Percentiles rank a stretch among this genome's conserved stretches.
Evolutionary conservation across 2,113 vertebrate species (phyloP).

Genomic region (Myiozetetes cayanensis): DNA sequence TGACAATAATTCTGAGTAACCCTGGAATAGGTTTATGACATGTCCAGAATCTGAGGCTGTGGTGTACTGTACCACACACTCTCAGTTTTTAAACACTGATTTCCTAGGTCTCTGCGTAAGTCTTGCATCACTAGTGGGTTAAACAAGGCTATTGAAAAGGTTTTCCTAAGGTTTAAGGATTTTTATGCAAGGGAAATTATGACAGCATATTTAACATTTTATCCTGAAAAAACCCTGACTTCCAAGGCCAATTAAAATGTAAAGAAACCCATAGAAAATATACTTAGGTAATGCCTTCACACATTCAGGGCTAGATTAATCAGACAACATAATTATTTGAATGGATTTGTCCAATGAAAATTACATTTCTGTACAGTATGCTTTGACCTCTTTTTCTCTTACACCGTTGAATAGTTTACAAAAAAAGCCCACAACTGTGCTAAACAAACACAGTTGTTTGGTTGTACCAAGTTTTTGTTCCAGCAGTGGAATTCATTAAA

Average conservation of each 20-base stretch:
- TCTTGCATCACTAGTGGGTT: background rate
- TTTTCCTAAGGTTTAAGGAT: background rate
- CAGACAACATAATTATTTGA: background rate
- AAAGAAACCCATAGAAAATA: conserved; percentile 10
- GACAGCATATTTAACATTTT: background rate
- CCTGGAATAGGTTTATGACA: background rate
- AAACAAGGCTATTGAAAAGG: background rate
- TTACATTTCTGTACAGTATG: background rate
- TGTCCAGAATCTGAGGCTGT: background rate
- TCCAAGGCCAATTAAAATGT: background rate
- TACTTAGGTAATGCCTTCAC: background rate
- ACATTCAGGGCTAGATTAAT: background rate
- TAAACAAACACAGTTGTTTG: background rate
- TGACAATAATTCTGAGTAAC: background rate
- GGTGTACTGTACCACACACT: background rate
- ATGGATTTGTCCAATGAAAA: background rate
- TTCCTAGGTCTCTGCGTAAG: background rate
- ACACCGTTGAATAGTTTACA: background rate
- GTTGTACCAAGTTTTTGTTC: background rate
- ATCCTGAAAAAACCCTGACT: background rate
- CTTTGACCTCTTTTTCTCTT: background rate
- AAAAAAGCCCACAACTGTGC: background rate
- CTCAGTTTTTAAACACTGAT: background rate
- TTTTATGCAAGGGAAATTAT: background rate
- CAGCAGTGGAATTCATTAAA: conserved; percentile 21